These are phyloP conservation scores for Entomobrya proxima DNA, from an alignment of 2,888 invertebrate species.

Conservation along the genomic window DNA sequence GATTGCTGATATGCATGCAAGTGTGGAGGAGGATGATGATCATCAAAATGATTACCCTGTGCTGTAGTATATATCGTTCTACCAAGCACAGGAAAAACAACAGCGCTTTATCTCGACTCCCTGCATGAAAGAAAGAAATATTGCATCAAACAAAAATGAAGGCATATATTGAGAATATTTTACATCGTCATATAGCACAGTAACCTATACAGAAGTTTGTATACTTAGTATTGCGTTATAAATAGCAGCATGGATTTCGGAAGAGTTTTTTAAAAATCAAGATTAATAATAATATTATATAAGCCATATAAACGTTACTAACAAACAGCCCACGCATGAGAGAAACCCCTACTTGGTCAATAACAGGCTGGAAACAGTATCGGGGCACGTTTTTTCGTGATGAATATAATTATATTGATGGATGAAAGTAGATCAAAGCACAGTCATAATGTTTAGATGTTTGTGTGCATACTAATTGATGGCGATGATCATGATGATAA, in stretches of 20 bases:
- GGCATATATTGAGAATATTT: neutral
- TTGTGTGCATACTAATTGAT: slow-evolving; percentile 29
- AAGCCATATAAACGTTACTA: too few species aligned
- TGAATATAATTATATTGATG: slow-evolving; percentile 17
- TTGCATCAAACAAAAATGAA: neutral
- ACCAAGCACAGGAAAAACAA: neutral
- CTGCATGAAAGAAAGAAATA: neutral
- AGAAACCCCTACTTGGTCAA: too few species aligned
- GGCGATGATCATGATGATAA: neutral
- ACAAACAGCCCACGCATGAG: too few species aligned
- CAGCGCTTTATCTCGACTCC: neutral
- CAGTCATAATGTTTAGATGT: neutral
- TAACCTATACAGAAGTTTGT: too few species aligned
- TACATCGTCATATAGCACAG: too few species aligned
- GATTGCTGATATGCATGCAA: slow-evolving; percentile 25
- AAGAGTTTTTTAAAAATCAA: too few species aligned
- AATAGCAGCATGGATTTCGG: too few species aligned
- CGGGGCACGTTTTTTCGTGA: neutral
- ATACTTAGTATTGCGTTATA: too few species aligned
- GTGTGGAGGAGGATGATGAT: neutral
- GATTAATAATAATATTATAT: too few species aligned
- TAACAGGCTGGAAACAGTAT: neutral
- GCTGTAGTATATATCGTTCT: slow-evolving; percentile 18
- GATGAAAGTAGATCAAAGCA: neutral
- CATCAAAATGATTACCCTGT: slow-evolving; percentile 34